These are phyloP conservation scores for Parnassius orleans DNA, from an alignment of 2,888 invertebrate species.

Conservation along the genomic window DNA sequence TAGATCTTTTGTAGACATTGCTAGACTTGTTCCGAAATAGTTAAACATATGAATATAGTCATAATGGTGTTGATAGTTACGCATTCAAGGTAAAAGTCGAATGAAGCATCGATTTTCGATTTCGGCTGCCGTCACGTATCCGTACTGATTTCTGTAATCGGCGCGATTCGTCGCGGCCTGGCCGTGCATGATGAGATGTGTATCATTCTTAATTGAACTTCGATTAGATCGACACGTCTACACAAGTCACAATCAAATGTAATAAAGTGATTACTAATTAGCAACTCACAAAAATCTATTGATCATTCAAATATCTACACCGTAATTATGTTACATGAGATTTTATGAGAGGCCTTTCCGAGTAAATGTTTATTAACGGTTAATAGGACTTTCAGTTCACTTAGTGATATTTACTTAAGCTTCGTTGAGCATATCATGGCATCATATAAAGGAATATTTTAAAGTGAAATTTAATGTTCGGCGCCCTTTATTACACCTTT, in stretches of 20 bases:
- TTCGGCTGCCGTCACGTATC: conserved; percentile 40
- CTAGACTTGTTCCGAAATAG: conserved; percentile 9
- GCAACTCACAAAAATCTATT: conserved; percentile 54
- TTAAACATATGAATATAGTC: conserved; percentile 13
- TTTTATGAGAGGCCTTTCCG: conserved; percentile 55
- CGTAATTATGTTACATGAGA: conserved; percentile 60
- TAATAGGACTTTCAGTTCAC: background rate
- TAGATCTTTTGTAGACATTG: conserved; percentile 38
- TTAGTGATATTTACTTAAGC: conserved; percentile 31
- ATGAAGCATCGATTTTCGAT: conserved; percentile 37
- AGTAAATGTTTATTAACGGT: conserved; percentile 39
- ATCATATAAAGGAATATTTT: conserved; percentile 44
- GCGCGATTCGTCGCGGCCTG: conserved; percentile 53
- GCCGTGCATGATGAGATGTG: conserved; percentile 39
- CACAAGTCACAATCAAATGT: conserved; percentile 29
- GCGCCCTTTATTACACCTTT: conserved; percentile 50
- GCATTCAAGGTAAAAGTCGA: conserved; percentile 14
- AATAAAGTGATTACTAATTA: conserved; percentile 45
- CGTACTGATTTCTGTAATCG: conserved; percentile 50
- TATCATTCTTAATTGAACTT: conserved; percentile 58
- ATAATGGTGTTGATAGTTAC: conserved; percentile 13
- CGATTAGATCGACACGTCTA: conserved; percentile 44
- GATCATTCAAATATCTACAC: conserved; percentile 54
- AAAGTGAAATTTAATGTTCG: conserved; percentile 49
- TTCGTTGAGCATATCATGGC: conserved; percentile 50